Base-by-base conservation (phyloP, 2,888 invertebrate species). In the Hermaeophaga mercurialis region DNA sequence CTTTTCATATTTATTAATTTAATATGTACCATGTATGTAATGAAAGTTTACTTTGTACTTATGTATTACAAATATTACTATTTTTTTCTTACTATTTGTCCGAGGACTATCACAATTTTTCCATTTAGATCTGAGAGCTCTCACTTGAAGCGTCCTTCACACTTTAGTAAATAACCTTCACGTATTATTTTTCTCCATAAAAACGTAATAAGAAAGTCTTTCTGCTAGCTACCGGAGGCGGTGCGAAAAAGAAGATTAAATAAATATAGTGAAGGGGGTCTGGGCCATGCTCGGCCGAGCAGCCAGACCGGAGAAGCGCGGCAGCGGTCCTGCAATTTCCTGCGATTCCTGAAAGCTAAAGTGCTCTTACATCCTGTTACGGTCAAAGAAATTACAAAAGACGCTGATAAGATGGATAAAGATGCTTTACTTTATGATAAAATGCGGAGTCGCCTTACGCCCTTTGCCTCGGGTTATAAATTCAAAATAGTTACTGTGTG, bases 351-450 rank as follows among this genome's bases (percentile, higher is more conserved):
- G 68, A 70, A 67, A 70, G 70, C 70, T 67, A 66, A 67, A 71
- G 70, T 70, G 70, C 69, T 66, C 68, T 67, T 67, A 67, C 70
- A 70, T 72, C 72, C 72, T 64, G 68, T 67, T 65, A 67, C 66
- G 67, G 66, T 65, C 66, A 66, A 63, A 70, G 68, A 65, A 66
- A 65, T 66, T 69, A 67, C 69, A 66, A 69, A 63, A 62, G 62
- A 57, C 66, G 62, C 61, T 63, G 67, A 68, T 67, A 68, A 67
- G 65, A 67, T 62, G 64, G 66, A 69, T 66, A 68, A 65, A 67
- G 68, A 66, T 63, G 63, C 63, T 63, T 60, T 58, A 61, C 63
- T 66, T 38, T 68, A 63, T 67, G 66, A 67, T 66, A 63, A 66
- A 69, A 65, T 53, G 58, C 61, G 39, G 48, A 24, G 36, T 26